Percentiles rank a stretch among this genome's conserved stretches.
phyloP scores from a whole-genome alignment of 1,140 invertebrate species.

The Amphibalanus amphitrite region DNA sequence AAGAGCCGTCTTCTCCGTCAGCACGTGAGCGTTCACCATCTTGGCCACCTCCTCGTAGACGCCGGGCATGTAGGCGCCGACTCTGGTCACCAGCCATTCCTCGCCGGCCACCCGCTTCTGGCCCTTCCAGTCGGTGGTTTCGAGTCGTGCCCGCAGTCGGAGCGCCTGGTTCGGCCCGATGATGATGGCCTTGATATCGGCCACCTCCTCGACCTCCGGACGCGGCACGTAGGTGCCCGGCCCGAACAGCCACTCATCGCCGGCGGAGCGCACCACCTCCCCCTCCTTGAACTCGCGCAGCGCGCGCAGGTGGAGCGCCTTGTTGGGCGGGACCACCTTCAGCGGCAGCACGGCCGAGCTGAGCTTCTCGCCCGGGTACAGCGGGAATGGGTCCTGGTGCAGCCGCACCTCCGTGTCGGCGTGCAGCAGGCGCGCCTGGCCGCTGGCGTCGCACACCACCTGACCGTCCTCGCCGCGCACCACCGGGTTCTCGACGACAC shows the following conservation, averaged over 20 bases:
- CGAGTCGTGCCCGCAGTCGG: slow-evolving; percentile 28
- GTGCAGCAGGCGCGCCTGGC: slow-evolving; percentile 29
- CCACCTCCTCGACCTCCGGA: slow-evolving; percentile 31
- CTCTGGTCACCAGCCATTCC: slow-evolving; percentile 33
- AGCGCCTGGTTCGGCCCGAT: slow-evolving; percentile 32
- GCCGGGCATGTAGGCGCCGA: slow-evolving; percentile 33
- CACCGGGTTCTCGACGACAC: slow-evolving; percentile 33
- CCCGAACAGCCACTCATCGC: slow-evolving; percentile 34
- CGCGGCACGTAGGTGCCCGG: slow-evolving; percentile 30
- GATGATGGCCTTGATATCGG: slow-evolving; percentile 27
- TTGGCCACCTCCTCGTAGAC: slow-evolving; percentile 35
- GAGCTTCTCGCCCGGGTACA: slow-evolving; percentile 34
- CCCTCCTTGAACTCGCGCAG: slow-evolving; percentile 30
- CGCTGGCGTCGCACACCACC: slow-evolving; percentile 25
- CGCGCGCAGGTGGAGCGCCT: slow-evolving; percentile 27
- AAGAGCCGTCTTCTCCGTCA: slow-evolving; percentile 27
- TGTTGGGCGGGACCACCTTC: slow-evolving; percentile 30
- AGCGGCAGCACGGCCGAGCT: slow-evolving; percentile 26
- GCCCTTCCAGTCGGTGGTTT: slow-evolving; percentile 30
- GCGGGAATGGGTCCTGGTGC: slow-evolving; percentile 35
- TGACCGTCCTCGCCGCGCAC: slow-evolving; percentile 22
- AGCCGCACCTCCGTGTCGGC: slow-evolving; percentile 33
- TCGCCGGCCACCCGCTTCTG: slow-evolving; percentile 30
- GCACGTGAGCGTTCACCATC: slow-evolving; percentile 20
- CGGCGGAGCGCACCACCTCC: slow-evolving; percentile 26